phyloP scores from a whole-genome alignment of 2,113 vertebrate genomes.

The Aldabrachelys gigantea region DNA sequence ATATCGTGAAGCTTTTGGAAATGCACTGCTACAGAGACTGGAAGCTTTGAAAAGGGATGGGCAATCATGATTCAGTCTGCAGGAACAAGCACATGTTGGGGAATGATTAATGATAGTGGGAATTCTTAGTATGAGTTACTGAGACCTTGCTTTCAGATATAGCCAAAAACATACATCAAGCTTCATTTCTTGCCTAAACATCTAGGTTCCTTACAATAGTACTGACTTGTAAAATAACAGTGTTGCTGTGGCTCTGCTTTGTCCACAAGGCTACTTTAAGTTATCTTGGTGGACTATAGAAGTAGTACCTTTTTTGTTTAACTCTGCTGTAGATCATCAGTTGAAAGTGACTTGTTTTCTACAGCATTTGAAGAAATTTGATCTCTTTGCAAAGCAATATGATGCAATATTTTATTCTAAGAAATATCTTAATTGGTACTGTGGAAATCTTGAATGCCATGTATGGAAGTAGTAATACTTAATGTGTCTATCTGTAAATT shows the following conservation, averaged over 20 bases:
- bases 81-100: neutral
- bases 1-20: slow-evolving; percentile 96
- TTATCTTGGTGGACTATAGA: neutral
- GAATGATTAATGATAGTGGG: slow-evolving; percentile 23
- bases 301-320: neutral
- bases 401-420: slow-evolving; percentile 32
- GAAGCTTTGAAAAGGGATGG: slow-evolving; percentile 90
- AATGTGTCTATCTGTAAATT: slow-evolving; percentile 47
- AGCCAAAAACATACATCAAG: slow-evolving; percentile 12
- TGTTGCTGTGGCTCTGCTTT: slow-evolving; percentile 38
- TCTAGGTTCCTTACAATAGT: slow-evolving; percentile 15
- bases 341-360: slow-evolving; percentile 11
- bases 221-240: slow-evolving; percentile 20
- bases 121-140: slow-evolving; percentile 1
- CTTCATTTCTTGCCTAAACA: slow-evolving; percentile 50
- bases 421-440: neutral
- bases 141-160: slow-evolving; percentile 3
- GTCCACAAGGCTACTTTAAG: slow-evolving; percentile 4
- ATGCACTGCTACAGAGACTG: slow-evolving; percentile 92
- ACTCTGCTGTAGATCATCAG: slow-evolving; percentile 14
- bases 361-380: neutral
- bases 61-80: slow-evolving; percentile 78
- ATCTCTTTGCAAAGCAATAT: slow-evolving; percentile 44
- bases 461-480: slow-evolving; percentile 14
- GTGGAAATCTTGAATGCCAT: slow-evolving; percentile 27